Conservation (phyloP, 2,113 vertebrate species). For the Oryzias woworae region DNA sequence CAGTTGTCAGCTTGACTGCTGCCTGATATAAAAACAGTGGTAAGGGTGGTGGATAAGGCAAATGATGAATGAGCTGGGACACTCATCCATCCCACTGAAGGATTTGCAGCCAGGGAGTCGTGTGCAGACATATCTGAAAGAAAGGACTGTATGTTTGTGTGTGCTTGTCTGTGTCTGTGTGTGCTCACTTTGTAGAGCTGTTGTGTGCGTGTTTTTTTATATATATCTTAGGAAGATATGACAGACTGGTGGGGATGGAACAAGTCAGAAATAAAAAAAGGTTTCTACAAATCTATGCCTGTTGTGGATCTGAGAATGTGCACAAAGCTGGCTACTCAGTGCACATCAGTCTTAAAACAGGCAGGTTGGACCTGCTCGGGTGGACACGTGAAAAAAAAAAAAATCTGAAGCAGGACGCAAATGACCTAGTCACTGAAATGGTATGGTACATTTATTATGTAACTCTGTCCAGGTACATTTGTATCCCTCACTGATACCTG, state of each 20-base stretch:
- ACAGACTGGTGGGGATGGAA: conserved; percentile 56
- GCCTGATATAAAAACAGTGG: conserved; percentile 82
- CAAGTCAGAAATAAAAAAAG: conserved; percentile 58
- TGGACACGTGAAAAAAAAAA: conserved; percentile 34
- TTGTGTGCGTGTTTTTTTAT: conserved; percentile 10
- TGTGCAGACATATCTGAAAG: conserved; percentile 76
- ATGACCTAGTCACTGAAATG: conserved; percentile 58
- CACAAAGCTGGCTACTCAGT: conserved; percentile 12
- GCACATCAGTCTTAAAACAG: conserved; percentile 12
- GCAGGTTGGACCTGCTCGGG: conserved; percentile 17
- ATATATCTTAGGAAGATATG: conserved; percentile 52
- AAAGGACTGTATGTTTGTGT: conserved; percentile 43
- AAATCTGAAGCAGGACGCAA: conserved; percentile 2
- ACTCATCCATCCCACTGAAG: conserved; percentile 81
- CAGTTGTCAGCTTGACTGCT: conserved; percentile 81
- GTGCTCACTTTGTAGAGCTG: neutral
- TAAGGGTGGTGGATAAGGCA: conserved; percentile 75
- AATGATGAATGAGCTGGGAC: conserved; percentile 81
- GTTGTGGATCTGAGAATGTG: conserved; percentile 19
- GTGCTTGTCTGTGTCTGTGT: conserved; percentile 27
- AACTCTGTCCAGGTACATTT: conserved; percentile 50
- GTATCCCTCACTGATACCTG: conserved; percentile 64
- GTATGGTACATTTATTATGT: conserved; percentile 42
- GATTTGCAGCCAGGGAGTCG: conserved; percentile 77
- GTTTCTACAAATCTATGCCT: conserved; percentile 24